These are phyloP conservation scores for Melanaphis sacchari DNA, from an alignment of 1,140 invertebrate species.

Conservation along the genomic window DNA sequence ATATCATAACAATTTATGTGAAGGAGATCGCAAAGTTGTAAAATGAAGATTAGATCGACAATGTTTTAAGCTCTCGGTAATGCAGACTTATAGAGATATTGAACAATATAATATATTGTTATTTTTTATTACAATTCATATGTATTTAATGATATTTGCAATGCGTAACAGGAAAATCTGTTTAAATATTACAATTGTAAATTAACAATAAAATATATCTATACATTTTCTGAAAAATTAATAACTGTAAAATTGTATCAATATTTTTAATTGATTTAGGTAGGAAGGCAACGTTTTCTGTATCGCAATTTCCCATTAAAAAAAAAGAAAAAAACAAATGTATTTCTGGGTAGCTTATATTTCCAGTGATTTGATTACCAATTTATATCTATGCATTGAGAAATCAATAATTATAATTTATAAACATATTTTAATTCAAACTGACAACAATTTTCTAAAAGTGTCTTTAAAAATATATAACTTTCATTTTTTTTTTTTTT, in stretches of 20 bases:
- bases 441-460: not conserved
- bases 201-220: not conserved
- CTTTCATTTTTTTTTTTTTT: not conserved
- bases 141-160: not conserved
- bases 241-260: not conserved
- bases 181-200: not conserved
- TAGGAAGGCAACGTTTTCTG: not conserved
- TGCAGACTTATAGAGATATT: not conserved
- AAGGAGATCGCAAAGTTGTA: too few relatives aligned
- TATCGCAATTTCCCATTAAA: not conserved
- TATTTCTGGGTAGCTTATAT: not conserved
- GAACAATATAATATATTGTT: not conserved
- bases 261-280: not conserved
- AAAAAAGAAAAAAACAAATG: not conserved
- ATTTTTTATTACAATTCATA: not conserved
- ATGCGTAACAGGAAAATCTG: not conserved
- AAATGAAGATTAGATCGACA: too few relatives aligned
- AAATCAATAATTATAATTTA: not conserved
- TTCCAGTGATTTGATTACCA: not conserved
- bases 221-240: not conserved
- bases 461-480: not conserved
- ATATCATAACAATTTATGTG: too few relatives aligned
- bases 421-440: not conserved
- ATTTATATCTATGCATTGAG: not conserved
- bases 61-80: not conserved